Base-by-base conservation (phyloP, 2,797 vertebrate genomes). In the Sebastes trivittatus region DNA sequence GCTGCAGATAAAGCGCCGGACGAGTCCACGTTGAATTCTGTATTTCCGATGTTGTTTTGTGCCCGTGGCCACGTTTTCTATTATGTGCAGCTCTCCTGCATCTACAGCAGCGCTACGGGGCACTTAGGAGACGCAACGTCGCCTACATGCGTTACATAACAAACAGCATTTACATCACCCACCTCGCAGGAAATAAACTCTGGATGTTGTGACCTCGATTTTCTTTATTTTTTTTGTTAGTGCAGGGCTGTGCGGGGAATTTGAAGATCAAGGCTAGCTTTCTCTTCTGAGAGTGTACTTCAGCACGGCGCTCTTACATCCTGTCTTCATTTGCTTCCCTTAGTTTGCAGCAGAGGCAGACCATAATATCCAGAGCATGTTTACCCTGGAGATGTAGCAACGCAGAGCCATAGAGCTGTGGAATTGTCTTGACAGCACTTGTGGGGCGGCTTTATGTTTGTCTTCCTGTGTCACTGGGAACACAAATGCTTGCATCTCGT, bases 71-170 rank as follows among this genome's bases (percentile, higher is more conserved):
- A 20, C 49, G 67, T 80, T 82, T 77, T 60, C 58, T 20, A 27
- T 66, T 71, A 75, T 55, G 61, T 66, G 63, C 56, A 0, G 3
- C 1, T 30, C 42, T 77, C 7, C n/a, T 69, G 55, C 77, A 63
- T 83, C 77, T 76, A 65, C 81, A 74, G 83, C 76, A 32, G 29
- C 0, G 6, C 73, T 42, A 54, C 52, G n/a, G 27, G 69, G 62
- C 75, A 42, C 78, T 80, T n/a, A 30, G 7, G 60, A 64, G 59
- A 71, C 3, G 9, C 32, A n/a, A 2, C 6, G 6, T 81, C 54
- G 65, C 86, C 81, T 85, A 75, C 83, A 80, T 61, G 46, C 9
- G 3, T 90, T 90, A 71, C 56, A 61, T 85, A 88, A 89, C 73
- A 62, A 77, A 81, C 13, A 1, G 62, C 82, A 74, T 82, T 56